phyloP scores from a whole-genome alignment of 2,888 invertebrate species.

The Syrista parreyssii region DNA sequence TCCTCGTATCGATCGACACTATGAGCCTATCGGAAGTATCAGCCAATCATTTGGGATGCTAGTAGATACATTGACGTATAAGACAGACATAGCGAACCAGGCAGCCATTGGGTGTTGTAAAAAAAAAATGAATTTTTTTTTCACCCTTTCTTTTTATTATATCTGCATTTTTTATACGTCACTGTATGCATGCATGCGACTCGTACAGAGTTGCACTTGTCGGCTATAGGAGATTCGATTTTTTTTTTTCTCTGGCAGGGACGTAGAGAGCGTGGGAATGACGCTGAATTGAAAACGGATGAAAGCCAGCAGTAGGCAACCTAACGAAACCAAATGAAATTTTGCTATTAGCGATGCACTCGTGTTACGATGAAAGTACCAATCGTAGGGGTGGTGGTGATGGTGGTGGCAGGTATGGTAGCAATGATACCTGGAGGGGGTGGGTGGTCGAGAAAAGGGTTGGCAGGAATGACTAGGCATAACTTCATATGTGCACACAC shows the following conservation, averaged over 20 bases:
- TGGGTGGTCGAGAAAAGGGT: neutral
- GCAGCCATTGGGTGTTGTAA: neutral
- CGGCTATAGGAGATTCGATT: neutral
- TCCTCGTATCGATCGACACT: neutral
- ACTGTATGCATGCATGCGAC: neutral
- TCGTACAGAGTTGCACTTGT: neutral
- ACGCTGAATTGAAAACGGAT: neutral
- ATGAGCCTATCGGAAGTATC: neutral
- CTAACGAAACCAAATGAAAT: constrained; percentile 32
- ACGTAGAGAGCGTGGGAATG: neutral
- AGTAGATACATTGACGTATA: neutral
- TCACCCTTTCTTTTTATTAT: too few relatives aligned
- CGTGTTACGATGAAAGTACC: constrained; percentile 22
- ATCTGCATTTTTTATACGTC: neutral
- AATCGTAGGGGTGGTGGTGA: neutral
- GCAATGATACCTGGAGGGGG: neutral
- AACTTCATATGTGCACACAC: neutral
- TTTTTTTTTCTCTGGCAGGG: neutral
- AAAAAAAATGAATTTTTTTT: too few relatives aligned
- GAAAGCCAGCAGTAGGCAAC: neutral
- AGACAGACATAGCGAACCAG: neutral
- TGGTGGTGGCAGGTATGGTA: neutral
- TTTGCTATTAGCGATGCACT: constrained; percentile 44
- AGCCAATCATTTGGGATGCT: neutral
- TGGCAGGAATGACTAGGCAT: neutral